phyloP scores from a whole-genome alignment of 2,888 invertebrate genomes.

The Dolichomitus sp. region DNA sequence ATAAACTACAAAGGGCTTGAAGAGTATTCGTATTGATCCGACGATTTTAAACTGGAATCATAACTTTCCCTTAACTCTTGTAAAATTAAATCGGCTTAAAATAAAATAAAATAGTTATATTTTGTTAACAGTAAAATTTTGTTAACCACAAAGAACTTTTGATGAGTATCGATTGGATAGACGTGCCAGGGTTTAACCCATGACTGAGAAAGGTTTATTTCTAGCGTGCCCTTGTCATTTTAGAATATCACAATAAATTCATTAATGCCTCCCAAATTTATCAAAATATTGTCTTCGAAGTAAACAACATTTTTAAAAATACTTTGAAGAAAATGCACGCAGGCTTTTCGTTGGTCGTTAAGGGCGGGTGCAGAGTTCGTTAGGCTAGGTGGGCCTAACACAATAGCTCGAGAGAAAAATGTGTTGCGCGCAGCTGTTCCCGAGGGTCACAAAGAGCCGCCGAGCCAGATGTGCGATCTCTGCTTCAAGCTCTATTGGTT shows the following conservation, averaged over 20 bases:
- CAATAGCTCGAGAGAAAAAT: conserved; percentile 30
- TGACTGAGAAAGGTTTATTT: too few species aligned
- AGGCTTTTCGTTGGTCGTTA: conserved; percentile 16
- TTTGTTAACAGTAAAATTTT: too few species aligned
- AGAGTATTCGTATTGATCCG: too few species aligned
- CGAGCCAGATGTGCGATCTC: conserved; percentile 47
- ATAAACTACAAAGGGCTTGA: too few species aligned
- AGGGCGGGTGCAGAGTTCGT: conserved; percentile 17
- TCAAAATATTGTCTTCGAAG: neutral
- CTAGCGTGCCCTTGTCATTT: too few species aligned
- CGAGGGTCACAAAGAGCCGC: conserved; percentile 30
- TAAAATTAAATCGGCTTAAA: neutral
- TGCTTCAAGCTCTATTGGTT: neutral
- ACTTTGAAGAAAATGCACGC: too few species aligned
- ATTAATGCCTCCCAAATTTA: neutral
- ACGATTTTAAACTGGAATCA: too few species aligned
- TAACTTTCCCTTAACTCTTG: neutral
- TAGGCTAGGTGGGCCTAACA: conserved; percentile 2
- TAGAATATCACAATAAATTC: neutral
- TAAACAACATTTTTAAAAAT: neutral
- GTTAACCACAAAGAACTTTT: too few species aligned
- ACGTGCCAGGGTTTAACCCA: too few species aligned
- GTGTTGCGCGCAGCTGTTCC: conserved; percentile 34
- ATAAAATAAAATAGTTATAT: too few species aligned
- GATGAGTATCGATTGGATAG: too few species aligned